Conservation (phyloP, 2,888 invertebrate genomes). For the Eustalomyia histrio region DNA sequence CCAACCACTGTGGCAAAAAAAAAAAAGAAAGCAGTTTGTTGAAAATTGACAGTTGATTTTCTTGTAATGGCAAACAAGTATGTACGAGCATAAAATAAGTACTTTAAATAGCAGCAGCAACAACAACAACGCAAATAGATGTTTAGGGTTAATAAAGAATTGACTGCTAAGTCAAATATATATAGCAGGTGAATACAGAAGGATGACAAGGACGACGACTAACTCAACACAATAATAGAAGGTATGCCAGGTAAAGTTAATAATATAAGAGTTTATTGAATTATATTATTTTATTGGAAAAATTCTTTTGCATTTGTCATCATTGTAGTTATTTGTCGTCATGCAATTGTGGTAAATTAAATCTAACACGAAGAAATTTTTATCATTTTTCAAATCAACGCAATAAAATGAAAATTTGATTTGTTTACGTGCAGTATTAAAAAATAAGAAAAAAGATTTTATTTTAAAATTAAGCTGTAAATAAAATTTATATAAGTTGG, state of each 20-base stretch:
- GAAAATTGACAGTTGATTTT: slow-evolving; percentile 61
- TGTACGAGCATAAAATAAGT: slow-evolving; percentile 27
- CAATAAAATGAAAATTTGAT: slow-evolving; percentile 57
- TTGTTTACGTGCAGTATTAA: slow-evolving; percentile 58
- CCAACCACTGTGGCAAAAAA: slow-evolving; percentile 34
- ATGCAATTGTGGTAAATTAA: slow-evolving; percentile 64
- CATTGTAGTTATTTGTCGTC: slow-evolving; percentile 46
- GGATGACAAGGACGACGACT: slow-evolving; percentile 15
- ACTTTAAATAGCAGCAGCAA: slow-evolving; percentile 47
- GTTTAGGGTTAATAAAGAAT: slow-evolving; percentile 61
- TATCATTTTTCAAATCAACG: slow-evolving; percentile 12
- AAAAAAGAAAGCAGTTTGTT: slow-evolving; percentile 31
- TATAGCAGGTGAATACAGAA: slow-evolving; percentile 7
- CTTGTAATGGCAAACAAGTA: slow-evolving; percentile 32
- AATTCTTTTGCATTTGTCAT: slow-evolving; percentile 53
- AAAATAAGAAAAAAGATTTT: slow-evolving; percentile 42
- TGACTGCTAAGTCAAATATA: neutral
- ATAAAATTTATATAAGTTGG: slow-evolving; percentile 38
- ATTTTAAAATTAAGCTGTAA: slow-evolving; percentile 52
- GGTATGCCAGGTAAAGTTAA: slow-evolving; percentile 59
- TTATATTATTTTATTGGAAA: slow-evolving; percentile 60
- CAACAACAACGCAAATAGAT: slow-evolving; percentile 50
- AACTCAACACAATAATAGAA: slow-evolving; percentile 26
- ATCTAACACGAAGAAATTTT: slow-evolving; percentile 47
- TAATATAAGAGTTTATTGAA: slow-evolving; percentile 62